Evolutionary conservation across 2,888 invertebrate genomes (phyloP).

Genomic region (Anthrax anthrax): DNA sequence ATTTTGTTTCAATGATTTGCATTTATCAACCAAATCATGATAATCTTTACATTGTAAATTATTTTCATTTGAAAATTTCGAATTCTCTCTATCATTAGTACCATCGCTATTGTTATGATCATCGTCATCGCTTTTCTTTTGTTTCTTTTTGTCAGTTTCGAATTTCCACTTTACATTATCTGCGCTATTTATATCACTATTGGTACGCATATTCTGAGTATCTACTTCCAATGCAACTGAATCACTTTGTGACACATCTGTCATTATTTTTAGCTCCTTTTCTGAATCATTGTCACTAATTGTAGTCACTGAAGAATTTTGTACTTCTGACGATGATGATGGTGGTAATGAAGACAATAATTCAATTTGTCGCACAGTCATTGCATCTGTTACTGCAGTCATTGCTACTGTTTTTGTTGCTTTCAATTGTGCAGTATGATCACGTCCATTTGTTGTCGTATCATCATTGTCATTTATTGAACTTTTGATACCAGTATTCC

Average conservation of each 20-base stretch:
- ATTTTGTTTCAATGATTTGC: not conserved
- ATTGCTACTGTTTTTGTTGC: too few species aligned
- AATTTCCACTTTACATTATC: not conserved
- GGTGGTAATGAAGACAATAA: not conserved
- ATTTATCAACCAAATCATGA: too few species aligned
- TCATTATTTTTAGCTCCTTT: not conserved
- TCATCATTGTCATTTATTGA: not conserved
- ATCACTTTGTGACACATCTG: not conserved
- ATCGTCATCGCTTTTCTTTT: too few species aligned
- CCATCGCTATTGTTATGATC: too few species aligned
- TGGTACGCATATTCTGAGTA: not conserved
- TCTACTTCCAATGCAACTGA: not conserved
- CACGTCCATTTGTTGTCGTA: too few species aligned
- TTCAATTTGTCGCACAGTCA: not conserved
- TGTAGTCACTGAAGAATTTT: not conserved
- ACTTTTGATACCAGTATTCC: constrained; percentile 11
- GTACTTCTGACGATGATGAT: not conserved
- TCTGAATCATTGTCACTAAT: constrained; percentile 1
- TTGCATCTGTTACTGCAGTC: not conserved
- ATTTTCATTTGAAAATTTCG: too few species aligned
- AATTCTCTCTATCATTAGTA: not conserved
- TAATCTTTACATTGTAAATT: too few species aligned
- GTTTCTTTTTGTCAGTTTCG: not conserved
- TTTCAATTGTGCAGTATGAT: too few species aligned
- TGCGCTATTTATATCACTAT: too few species aligned